These are phyloP conservation scores for Turdus rufiventris DNA, from an alignment of 2,113 vertebrate genomes.

Conservation along the genomic window DNA sequence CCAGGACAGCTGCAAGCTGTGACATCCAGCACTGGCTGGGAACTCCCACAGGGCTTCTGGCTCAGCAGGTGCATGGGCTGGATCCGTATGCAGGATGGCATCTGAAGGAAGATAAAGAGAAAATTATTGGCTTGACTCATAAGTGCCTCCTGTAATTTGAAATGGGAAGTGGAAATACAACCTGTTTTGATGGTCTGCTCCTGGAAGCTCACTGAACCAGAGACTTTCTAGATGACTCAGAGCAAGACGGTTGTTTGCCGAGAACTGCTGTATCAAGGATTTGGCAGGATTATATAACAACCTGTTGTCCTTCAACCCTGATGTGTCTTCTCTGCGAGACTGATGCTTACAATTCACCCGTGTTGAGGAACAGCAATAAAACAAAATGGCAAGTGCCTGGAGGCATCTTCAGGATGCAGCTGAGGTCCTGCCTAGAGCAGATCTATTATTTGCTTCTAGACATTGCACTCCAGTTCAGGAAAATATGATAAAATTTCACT, in stretches of 20 bases:
- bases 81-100: background rate
- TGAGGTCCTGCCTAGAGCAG: background rate
- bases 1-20: background rate
- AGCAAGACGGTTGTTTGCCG: background rate
- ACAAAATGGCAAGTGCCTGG: background rate
- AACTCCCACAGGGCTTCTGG: background rate
- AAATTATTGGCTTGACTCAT: slow-evolving; percentile 40
- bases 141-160: slow-evolving; percentile 30
- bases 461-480: background rate
- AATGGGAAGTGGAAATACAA: slow-evolving; percentile 48
- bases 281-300: slow-evolving; percentile 41
- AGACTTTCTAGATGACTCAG: slow-evolving; percentile 47
- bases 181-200: slow-evolving; percentile 46
- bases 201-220: slow-evolving; percentile 47
- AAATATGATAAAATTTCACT: background rate
- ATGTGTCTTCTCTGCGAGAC: background rate
- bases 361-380: background rate
- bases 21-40: background rate
- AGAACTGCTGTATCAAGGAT: slow-evolving; percentile 33
- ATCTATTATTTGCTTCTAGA: background rate
- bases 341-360: background rate
- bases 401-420: background rate
- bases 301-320: background rate
- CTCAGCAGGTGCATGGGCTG: background rate
- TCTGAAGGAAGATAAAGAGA: background rate